These are phyloP conservation scores for Chrysotoxum bicinctum DNA, from an alignment of 2,888 invertebrate genomes.

Conservation along the genomic window DNA sequence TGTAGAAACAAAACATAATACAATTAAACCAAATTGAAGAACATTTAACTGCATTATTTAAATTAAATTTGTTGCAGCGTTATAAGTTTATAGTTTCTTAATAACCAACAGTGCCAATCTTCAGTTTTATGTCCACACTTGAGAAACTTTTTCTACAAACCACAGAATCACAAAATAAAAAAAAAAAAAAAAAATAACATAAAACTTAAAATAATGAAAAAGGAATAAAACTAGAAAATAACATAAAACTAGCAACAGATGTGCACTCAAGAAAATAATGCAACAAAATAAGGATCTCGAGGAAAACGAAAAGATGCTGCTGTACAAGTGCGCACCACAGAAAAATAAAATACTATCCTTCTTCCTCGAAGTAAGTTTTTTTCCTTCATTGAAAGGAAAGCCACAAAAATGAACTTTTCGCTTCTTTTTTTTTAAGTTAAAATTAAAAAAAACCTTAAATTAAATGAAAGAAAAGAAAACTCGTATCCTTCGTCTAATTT, in stretches of 20 bases:
- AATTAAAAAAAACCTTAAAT: background rate
- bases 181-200: background rate
- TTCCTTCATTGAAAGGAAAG: background rate
- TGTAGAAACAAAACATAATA: background rate
- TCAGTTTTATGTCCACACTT: slow-evolving; percentile 49
- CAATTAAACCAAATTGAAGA: background rate
- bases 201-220: background rate
- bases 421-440: background rate
- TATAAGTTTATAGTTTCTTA: slow-evolving; percentile 2
- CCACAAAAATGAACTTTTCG: slow-evolving; percentile 3
- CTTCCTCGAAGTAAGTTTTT: too few relatives aligned
- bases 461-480: background rate
- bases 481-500: slow-evolving; percentile 6
- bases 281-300: slow-evolving; percentile 8
- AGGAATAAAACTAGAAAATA: background rate
- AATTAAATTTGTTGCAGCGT: slow-evolving; percentile 22
- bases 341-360: background rate
- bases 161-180: background rate
- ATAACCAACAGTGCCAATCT: slow-evolving; percentile 10
- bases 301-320: background rate
- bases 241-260: slow-evolving; percentile 23
- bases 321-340: background rate
- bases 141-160: slow-evolving; percentile 17
- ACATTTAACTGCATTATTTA: slow-evolving; percentile 17
- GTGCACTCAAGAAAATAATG: slow-evolving; percentile 33